Percentiles rank a stretch among this genome's conserved stretches.
phyloP scores from a whole-genome alignment of 1,140 invertebrate species.

The Diploscapter pachys region DNA sequence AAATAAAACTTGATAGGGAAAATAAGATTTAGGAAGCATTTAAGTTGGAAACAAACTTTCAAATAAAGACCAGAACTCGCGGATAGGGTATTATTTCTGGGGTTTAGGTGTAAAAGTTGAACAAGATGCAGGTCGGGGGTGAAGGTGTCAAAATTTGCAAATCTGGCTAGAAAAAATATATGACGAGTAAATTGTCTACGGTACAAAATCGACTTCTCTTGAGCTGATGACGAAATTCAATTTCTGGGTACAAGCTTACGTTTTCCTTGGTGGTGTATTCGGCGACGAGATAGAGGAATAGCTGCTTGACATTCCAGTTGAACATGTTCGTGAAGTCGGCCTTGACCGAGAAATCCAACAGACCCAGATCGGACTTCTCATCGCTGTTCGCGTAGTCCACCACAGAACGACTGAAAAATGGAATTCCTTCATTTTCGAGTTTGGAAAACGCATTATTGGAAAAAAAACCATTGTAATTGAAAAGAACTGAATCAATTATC shows the following conservation, averaged over 20 bases:
- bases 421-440: neutral
- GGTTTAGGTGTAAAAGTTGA: neutral
- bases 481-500: constrained; percentile 8
- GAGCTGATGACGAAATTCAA: neutral
- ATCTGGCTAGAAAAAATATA: neutral
- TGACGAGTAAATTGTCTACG: neutral
- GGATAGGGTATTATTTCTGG: neutral
- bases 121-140: no score
- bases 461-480: neutral
- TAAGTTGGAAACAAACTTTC: constrained; percentile 7
- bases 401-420: constrained; percentile 73
- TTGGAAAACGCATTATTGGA: neutral
- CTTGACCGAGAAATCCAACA: constrained; percentile 87
- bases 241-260: constrained; percentile 69
- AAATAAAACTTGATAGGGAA: neutral
- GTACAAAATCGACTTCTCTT: neutral
- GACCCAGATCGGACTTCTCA: constrained; percentile 91
- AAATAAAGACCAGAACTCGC: neutral
- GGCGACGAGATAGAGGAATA: constrained; percentile 92
- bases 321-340: constrained; percentile 72
- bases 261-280: constrained; percentile 88
- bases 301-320: constrained; percentile 99
- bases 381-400: constrained; percentile 88
- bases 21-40: neutral
- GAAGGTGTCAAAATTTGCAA: neutral